These are phyloP conservation scores for Norana najaformis DNA, from an alignment of 2,888 invertebrate species.

Conservation along the genomic window DNA sequence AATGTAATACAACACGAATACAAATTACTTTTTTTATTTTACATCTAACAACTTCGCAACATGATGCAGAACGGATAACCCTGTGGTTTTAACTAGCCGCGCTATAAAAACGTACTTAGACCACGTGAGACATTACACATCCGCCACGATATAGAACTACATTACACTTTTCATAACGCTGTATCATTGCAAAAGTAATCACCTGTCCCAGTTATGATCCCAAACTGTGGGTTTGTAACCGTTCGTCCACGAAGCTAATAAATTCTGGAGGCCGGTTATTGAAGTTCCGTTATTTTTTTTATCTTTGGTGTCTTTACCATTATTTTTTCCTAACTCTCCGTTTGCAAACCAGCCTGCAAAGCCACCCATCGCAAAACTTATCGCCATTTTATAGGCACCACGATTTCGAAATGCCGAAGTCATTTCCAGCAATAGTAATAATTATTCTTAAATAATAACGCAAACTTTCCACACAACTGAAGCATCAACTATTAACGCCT, in stretches of 20 bases:
- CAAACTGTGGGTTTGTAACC: constrained; percentile 70
- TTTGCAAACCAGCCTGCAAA: constrained; percentile 33
- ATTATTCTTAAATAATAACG: constrained; percentile 18
- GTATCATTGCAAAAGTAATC: neutral
- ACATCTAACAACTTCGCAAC: neutral
- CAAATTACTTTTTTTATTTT: neutral
- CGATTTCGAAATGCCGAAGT: neutral
- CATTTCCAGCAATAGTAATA: constrained; percentile 22
- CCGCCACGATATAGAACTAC: neutral
- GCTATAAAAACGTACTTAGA: neutral
- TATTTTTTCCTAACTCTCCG: constrained; percentile 26
- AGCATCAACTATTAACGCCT: neutral
- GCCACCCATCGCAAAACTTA: constrained; percentile 34
- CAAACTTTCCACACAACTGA: neutral
- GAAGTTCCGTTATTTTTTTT: neutral
- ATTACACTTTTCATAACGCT: neutral
- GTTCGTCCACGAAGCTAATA: constrained; percentile 55
- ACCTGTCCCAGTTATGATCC: constrained; percentile 86
- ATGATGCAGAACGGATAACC: neutral
- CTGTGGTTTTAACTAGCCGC: neutral
- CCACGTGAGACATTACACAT: neutral
- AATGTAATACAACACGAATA: neutral
- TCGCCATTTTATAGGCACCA: constrained; percentile 14
- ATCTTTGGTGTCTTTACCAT: neutral
- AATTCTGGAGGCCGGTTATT: constrained; percentile 36